Percentiles rank a stretch among this genome's conserved stretches.
Evolutionary conservation across 2,113 vertebrate genomes (phyloP).

Genomic region (Reinhardtius hippoglossoides): DNA sequence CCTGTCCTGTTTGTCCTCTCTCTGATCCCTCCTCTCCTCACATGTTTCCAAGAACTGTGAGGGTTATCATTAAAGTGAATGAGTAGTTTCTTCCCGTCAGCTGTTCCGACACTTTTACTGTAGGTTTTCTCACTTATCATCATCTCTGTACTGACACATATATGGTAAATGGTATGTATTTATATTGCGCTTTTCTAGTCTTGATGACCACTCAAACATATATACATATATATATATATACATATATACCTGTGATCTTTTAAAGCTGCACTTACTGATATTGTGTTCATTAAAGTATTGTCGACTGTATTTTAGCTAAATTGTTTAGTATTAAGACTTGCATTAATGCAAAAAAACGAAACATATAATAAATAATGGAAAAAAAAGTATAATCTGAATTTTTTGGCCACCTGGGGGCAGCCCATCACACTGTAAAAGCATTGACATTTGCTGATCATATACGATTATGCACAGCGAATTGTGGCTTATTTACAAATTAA

Average conservation of each 20-base stretch:
- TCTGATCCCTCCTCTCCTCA: slow-evolving; percentile 16
- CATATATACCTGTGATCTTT: too few relatives aligned
- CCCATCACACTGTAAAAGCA: not conserved
- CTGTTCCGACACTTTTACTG: slow-evolving; percentile 54
- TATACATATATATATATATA: too few relatives aligned
- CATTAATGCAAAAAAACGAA: too few relatives aligned
- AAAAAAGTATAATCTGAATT: too few relatives aligned
- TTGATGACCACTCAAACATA: not conserved
- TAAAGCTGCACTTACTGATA: not conserved
- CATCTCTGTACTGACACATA: not conserved
- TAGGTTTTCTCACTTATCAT: slow-evolving; percentile 16
- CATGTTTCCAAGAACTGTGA: slow-evolving; percentile 15
- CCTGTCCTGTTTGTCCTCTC: slow-evolving; percentile 17
- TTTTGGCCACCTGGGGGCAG: too few relatives aligned
- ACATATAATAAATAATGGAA: too few relatives aligned
- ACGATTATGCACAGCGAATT: not conserved
- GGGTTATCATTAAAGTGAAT: slow-evolving; percentile 61
- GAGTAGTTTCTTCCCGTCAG: slow-evolving; percentile 53
- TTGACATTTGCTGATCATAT: not conserved
- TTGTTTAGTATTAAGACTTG: too few relatives aligned
- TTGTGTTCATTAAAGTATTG: not conserved
- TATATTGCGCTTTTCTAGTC: too few relatives aligned
- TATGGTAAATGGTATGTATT: too few relatives aligned
- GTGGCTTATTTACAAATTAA: too few relatives aligned
- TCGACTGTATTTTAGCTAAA: too few relatives aligned